A percentile compares a stretch with the other conserved stretches of the same genome.
phyloP scores from a whole-genome alignment of 2,113 vertebrate species.

The Dolichotis patagonum region DNA sequence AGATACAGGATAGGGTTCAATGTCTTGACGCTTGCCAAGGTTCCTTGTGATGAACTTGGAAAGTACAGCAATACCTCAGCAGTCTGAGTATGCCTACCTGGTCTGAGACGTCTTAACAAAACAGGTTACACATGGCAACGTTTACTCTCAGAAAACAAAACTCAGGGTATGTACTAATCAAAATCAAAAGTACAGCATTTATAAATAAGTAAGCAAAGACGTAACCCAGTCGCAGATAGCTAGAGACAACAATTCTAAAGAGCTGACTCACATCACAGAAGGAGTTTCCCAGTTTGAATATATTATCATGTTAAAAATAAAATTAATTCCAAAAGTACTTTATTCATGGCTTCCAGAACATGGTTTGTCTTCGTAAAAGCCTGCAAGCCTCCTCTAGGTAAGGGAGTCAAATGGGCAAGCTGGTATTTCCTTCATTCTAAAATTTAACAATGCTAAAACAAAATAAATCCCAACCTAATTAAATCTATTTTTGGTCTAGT shows the following conservation, averaged over 20 bases:
- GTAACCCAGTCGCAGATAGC: background rate
- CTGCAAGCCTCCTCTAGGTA: conserved; percentile 41
- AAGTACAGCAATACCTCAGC: background rate
- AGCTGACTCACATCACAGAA: conserved; percentile 22
- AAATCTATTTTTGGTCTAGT: conserved; percentile 75
- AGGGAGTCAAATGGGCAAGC: conserved; percentile 51
- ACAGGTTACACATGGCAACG: background rate
- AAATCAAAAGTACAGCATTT: background rate
- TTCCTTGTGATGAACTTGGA: background rate
- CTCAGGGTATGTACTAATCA: background rate
- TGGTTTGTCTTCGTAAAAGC: conserved; percentile 61
- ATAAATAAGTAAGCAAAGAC: conserved; percentile 16
- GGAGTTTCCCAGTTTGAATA: conserved; percentile 43
- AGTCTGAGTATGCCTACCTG: background rate
- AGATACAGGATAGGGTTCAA: conserved; percentile 56
- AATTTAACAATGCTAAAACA: conserved; percentile 57
- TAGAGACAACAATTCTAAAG: background rate
- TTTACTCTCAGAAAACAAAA: conserved; percentile 42
- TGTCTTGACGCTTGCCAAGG: background rate
- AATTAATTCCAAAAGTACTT: background rate
- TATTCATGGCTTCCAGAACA: conserved; percentile 43
- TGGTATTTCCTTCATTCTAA: conserved; percentile 63
- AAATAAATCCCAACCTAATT: conserved; percentile 74
- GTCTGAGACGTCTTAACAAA: background rate
- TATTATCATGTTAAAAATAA: background rate